These are phyloP conservation scores for Troides aeacus DNA, from an alignment of 2,888 invertebrate genomes.

Conservation along the genomic window DNA sequence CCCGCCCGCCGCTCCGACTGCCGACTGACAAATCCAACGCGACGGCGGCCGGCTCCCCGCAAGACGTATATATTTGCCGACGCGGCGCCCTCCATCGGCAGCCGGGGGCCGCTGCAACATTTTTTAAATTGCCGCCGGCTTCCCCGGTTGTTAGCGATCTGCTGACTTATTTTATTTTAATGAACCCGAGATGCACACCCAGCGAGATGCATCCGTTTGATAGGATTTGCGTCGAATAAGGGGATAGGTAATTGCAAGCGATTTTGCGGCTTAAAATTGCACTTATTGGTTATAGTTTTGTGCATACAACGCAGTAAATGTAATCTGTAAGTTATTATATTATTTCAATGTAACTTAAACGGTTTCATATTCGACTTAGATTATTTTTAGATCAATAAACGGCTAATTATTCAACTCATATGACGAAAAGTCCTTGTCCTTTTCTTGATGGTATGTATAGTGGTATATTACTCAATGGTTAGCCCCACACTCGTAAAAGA, in stretches of 20 bases:
- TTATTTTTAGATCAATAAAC: too few species aligned
- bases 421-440: too few species aligned
- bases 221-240: neutral
- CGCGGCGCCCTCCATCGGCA: constrained; percentile 38
- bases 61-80: constrained; percentile 73
- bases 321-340: too few species aligned
- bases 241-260: neutral
- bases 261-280: neutral
- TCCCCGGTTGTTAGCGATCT: constrained; percentile 24
- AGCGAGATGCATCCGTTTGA: constrained; percentile 1
- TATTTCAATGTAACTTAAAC: too few species aligned
- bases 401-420: too few species aligned
- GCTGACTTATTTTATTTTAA: constrained; percentile 30
- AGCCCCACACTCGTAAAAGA: too few species aligned
- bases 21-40: constrained; percentile 72
- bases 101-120: constrained; percentile 17
- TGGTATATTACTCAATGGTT: too few species aligned
- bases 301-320: too few species aligned
- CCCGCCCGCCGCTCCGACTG: constrained; percentile 36
- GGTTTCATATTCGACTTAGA: too few species aligned
- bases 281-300: too few species aligned
- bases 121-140: constrained; percentile 28
- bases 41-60: constrained; percentile 67
- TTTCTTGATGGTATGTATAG: too few species aligned
- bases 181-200: constrained; percentile 16